phyloP scores from a whole-genome alignment of 1,140 invertebrate species.

The Onthophagus taurus region DNA sequence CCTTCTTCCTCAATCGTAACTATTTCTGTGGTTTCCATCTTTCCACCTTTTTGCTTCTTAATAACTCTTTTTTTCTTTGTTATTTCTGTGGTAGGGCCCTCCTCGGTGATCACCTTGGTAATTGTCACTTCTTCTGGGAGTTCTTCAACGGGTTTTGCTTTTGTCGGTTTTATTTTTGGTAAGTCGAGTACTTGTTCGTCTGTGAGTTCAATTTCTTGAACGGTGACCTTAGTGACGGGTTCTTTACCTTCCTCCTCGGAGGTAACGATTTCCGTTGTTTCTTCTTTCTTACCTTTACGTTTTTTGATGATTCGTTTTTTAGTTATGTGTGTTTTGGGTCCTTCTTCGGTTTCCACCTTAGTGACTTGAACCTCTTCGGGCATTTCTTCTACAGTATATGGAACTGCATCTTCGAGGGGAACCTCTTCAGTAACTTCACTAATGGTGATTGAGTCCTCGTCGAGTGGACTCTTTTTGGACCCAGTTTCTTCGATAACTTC shows the following conservation, averaged over 20 bases:
- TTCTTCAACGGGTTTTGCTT: conserved; percentile 17
- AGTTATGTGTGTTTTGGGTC: conserved; percentile 22
- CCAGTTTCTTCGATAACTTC: conserved; percentile 37
- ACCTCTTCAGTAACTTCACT: conserved; percentile 18
- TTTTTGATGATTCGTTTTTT: conserved; percentile 18
- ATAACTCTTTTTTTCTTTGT: conserved; percentile 28
- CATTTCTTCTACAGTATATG: conserved; percentile 7
- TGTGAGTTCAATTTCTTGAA: conserved; percentile 17
- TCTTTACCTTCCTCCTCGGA: conserved; percentile 37
- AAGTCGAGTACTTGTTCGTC: no score
- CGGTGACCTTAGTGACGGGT: conserved; percentile 32
- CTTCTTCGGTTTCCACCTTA: conserved; percentile 22
- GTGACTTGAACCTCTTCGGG: conserved; percentile 21
- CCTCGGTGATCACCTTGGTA: conserved; percentile 17
- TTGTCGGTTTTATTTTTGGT: no score
- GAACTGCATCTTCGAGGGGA: conserved; percentile 7
- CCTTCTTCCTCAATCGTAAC: conserved; percentile 24
- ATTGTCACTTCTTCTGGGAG: conserved; percentile 25
- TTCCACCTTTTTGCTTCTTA: conserved; percentile 30
- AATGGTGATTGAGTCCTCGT: conserved; percentile 3
- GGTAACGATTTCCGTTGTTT: conserved; percentile 36
- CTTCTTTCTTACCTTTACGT: conserved; percentile 19
- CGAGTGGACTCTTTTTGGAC: conserved; percentile 18
- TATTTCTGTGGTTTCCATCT: conserved; percentile 34
- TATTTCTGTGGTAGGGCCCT: conserved; percentile 28